phyloP scores from a whole-genome alignment of 2,113 vertebrate species.

The Capreolus pygargus region DNA sequence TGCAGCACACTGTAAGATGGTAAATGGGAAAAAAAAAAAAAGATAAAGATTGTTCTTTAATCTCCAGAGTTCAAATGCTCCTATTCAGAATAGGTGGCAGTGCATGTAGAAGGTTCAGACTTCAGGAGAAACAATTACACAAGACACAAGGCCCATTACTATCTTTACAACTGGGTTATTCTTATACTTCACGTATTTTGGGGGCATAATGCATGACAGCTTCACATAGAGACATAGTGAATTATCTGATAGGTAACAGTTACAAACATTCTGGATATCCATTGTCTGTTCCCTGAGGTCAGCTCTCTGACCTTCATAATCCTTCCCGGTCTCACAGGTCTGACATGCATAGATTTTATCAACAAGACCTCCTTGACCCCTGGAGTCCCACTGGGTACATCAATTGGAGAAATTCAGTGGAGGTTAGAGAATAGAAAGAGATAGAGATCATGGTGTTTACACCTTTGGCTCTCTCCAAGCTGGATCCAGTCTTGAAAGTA shows the following conservation, averaged over 20 bases:
- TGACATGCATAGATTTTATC: neutral
- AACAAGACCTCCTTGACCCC: accelerated
- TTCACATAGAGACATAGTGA: neutral
- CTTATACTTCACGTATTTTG: neutral
- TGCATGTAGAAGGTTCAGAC: neutral
- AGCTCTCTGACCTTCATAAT: neutral
- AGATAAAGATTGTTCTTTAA: neutral
- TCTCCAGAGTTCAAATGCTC: neutral
- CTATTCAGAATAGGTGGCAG: neutral
- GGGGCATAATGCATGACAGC: neutral
- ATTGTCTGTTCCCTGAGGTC: neutral
- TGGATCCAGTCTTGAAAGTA: neutral
- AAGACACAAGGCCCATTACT: neutral
- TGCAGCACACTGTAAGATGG: neutral
- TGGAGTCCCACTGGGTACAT: too few species aligned
- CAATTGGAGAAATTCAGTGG: neutral
- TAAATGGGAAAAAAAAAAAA: neutral
- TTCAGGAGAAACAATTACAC: neutral
- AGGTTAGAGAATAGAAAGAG: too few species aligned
- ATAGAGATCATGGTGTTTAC: neutral
- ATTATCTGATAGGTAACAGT: neutral
- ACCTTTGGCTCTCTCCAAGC: too few species aligned
- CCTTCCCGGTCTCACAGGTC: neutral
- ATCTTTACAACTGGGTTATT: neutral
- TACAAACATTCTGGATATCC: neutral